Evolutionary conservation across 2,113 vertebrate genomes (phyloP), one percentile per base, ranked within the genome.

Genomic region (Syrrhaptes paradoxus): DNA sequence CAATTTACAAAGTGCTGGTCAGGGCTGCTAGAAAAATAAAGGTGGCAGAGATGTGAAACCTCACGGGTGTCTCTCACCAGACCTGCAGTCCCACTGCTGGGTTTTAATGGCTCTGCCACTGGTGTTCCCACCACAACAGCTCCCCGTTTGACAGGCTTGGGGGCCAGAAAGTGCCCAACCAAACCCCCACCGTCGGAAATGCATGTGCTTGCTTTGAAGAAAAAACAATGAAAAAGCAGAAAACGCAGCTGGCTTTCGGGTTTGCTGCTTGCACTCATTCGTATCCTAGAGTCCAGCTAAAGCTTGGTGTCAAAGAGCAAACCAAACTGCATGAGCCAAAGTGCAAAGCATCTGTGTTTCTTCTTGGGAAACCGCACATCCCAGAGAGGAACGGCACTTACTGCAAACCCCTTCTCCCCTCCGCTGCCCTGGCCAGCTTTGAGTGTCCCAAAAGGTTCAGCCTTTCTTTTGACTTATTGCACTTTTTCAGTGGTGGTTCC

Each of bases 401-500:
- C 36, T 52, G 29, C 25, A 46, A 49, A 46, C 22, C 8, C 17
- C 29, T n/a, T 78, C 59, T 82, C 19, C 28, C 14, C 26, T 85
- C 48, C 2, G 7, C 31, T 59, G 26, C 49, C 10, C 1, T 7
- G 25, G 16, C 11, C 13, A 14, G 19, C 34, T 36, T 48, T 11
- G 48, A 58, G 21, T 10, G 10, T 58, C 28, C 19, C 43, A 11
- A 24, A 76, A 77, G 12, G 5, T 45, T 66, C 61, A 61, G 43
- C 19, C 43, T 36, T 46, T 13, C 20, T 14, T 1, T 17, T 26
- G 14, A 20, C 15, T 17, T 11, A 2, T 0, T 8, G 38, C 18
- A 4, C 17, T 31, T 73, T 61, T 68, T 26, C 58, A 57, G 49
- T 4, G 21, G 29, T 2, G 6, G 9, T 13, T 66, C 36, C 59